Evolutionary conservation across 2,888 invertebrate species (phyloP).

Genomic region (Trissoscelio sp.): DNA sequence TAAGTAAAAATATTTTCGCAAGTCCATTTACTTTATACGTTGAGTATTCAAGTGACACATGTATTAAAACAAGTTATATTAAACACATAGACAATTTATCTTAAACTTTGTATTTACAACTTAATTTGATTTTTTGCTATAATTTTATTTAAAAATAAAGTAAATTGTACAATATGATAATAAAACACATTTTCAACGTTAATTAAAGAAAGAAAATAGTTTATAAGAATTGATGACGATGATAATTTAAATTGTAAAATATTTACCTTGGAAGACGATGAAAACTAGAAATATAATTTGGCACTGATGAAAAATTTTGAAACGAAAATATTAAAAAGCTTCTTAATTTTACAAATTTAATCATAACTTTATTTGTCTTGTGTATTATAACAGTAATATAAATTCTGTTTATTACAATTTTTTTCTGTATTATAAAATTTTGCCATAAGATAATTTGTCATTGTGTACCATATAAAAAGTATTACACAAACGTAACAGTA

Average conservation of each 20-base stretch:
- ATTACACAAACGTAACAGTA: slow-evolving; percentile 48
- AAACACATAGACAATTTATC: slow-evolving; percentile 15
- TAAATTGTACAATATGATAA: not conserved
- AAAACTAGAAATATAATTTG: not conserved
- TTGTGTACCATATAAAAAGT: slow-evolving; percentile 33
- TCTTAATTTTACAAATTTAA: not conserved
- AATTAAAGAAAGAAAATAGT: not conserved
- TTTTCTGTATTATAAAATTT: slow-evolving; percentile 31
- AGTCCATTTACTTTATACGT: no score
- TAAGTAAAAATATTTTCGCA: no score
- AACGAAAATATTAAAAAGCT: not conserved
- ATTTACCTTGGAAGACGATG: not conserved
- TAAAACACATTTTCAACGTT: not conserved
- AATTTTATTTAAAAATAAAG: no score
- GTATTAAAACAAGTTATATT: not conserved
- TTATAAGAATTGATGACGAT: not conserved
- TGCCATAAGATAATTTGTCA: slow-evolving; percentile 27
- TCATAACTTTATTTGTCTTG: slow-evolving; percentile 8
- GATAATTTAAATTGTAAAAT: not conserved
- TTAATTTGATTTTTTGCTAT: no score
- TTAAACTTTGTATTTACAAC: not conserved
- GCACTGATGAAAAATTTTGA: not conserved
- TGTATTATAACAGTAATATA: not conserved
- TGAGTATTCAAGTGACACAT: slow-evolving; percentile 1
- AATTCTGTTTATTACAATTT: slow-evolving; percentile 9